Conservation (phyloP, 2,888 invertebrate species). For the Operophtera brumata region DNA sequence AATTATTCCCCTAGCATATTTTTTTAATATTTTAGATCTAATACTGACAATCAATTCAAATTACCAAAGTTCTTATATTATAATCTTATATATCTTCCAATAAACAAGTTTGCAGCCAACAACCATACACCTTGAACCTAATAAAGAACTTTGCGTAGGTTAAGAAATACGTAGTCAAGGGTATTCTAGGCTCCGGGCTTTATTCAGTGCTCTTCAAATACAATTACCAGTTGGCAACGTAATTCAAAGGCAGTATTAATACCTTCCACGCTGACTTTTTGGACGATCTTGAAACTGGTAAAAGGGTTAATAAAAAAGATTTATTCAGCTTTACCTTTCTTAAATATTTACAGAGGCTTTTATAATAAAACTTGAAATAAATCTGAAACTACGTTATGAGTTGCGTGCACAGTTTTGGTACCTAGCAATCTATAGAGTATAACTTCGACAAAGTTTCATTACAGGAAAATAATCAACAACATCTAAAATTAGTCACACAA, state of each 20-base stretch:
- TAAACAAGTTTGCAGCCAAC: background rate
- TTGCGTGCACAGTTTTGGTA: slow-evolving; percentile 5
- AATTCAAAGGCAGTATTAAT: slow-evolving; percentile 28
- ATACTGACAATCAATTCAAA: background rate
- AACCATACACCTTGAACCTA: background rate
- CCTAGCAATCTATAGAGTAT: background rate
- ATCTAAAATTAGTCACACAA: slow-evolving; percentile 10
- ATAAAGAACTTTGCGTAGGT: background rate
- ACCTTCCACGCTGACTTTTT: slow-evolving; percentile 19
- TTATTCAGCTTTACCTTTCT: slow-evolving; percentile 7
- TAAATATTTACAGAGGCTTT: background rate
- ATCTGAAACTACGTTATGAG: background rate
- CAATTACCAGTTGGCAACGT: slow-evolving; percentile 29
- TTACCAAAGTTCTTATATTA: background rate
- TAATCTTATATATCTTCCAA: background rate
- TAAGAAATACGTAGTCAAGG: slow-evolving; percentile 11
- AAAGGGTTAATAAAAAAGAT: slow-evolving; percentile 14
- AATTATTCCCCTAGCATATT: too few species aligned
- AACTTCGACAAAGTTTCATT: slow-evolving; percentile 1
- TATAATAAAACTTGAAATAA: slow-evolving; percentile 1
- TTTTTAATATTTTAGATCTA: too few species aligned
- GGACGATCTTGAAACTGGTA: slow-evolving; percentile 18
- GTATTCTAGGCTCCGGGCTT: slow-evolving; percentile 26
- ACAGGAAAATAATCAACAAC: slow-evolving; percentile 7
- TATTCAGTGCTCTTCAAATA: slow-evolving; percentile 30